These are phyloP conservation scores for Leucophenga varia DNA, from an alignment of 1,140 invertebrate genomes.

Conservation along the genomic window DNA sequence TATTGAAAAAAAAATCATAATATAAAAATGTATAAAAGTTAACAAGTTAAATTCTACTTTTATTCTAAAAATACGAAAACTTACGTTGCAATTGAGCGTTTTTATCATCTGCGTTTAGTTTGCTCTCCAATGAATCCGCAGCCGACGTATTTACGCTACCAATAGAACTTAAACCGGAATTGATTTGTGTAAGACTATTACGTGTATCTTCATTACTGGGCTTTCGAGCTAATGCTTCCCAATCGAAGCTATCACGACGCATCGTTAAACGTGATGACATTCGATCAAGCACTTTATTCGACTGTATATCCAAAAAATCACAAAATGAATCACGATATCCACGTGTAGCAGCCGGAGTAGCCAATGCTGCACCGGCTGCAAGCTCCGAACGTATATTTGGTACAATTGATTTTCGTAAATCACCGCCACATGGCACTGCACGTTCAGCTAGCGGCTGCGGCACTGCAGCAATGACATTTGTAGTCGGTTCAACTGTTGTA, in stretches of 20 bases:
- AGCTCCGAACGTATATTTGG: slow-evolving; percentile 16
- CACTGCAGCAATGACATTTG: too few species aligned
- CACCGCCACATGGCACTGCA: slow-evolving; percentile 24
- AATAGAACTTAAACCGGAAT: slow-evolving; percentile 11
- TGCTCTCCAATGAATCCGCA: slow-evolving; percentile 13
- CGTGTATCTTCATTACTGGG: slow-evolving; percentile 17
- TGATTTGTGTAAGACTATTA: slow-evolving; percentile 13
- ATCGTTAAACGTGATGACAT: slow-evolving; percentile 33
- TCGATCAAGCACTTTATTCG: slow-evolving; percentile 26
- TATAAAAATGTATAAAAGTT: background rate
- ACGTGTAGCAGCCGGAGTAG: slow-evolving; percentile 7
- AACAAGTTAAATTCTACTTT: too few species aligned
- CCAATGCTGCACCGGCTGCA: slow-evolving; percentile 3
- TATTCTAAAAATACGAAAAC: background rate
- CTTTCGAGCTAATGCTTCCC: slow-evolving; percentile 33
- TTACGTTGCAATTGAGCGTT: slow-evolving; percentile 23
- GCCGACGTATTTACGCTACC: slow-evolving; percentile 19
- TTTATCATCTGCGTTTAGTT: background rate
- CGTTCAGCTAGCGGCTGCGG: too few species aligned
- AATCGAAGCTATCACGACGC: slow-evolving; percentile 47
- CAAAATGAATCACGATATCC: slow-evolving; percentile 44
- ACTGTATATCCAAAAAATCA: slow-evolving; percentile 44
- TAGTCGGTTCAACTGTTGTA: slow-evolving; percentile 15
- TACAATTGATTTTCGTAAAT: slow-evolving; percentile 33
- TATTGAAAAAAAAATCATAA: background rate